Conservation (phyloP, 2,888 invertebrate genomes). For the Aphodius sticticus region DNA sequence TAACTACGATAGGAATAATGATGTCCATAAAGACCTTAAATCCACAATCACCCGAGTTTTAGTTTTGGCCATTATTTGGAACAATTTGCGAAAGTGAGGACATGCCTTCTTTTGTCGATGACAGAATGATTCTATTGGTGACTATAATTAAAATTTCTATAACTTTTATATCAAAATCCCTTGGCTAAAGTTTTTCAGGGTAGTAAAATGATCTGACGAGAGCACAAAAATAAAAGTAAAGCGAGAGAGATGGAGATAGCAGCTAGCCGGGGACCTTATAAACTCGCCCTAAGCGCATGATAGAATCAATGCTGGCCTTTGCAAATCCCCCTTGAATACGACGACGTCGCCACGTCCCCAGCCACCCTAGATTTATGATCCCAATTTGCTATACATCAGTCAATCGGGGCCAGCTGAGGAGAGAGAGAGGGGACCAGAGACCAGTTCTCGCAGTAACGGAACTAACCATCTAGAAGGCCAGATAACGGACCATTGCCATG, state of each 20-base stretch:
- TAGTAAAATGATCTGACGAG: background rate
- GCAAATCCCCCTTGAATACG: background rate
- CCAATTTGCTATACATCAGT: constrained; percentile 35
- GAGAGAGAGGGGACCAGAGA: background rate
- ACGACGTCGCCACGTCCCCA: background rate
- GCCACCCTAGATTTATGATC: constrained; percentile 29
- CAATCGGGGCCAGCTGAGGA: constrained; percentile 22
- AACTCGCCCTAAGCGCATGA: background rate
- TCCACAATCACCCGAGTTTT: too few species aligned
- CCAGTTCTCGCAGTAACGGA: constrained; percentile 27
- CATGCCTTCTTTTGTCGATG: too few species aligned
- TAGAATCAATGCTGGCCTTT: constrained; percentile 4
- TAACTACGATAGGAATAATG: too few species aligned
- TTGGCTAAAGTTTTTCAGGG: background rate
- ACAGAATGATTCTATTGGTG: too few species aligned
- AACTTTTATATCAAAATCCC: too few species aligned
- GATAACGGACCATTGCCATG: constrained; percentile 38
- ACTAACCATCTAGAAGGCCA: constrained; percentile 44
- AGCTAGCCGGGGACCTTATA: background rate
- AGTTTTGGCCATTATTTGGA: too few species aligned
- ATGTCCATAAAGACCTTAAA: too few species aligned
- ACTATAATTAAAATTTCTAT: too few species aligned
- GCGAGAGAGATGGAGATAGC: background rate
- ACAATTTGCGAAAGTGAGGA: too few species aligned
- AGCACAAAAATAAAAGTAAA: background rate